Base-by-base conservation (phyloP, 1,140 invertebrate species). In the Dendrolimus punctatus region DNA sequence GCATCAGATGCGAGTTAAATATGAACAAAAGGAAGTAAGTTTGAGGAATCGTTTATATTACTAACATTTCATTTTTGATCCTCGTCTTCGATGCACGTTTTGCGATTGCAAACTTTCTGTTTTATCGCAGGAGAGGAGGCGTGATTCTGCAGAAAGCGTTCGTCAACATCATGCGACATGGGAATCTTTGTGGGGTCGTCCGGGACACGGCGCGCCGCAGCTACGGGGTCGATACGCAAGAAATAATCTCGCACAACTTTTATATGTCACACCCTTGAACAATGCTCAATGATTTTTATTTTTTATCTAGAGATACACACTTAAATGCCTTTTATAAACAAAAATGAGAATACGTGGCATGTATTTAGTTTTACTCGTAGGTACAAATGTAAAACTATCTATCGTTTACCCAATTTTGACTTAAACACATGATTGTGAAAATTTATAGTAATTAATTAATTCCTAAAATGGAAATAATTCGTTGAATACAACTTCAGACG, bases 131-230 rank as follows among this genome's bases (percentile, higher is more conserved):
- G 86, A 86, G 62, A 71, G 71, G 9, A 82, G 86, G 42, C 86
- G 87, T 36, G 85, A 88, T 56, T 92, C 92, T 45, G 85, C 88
- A 2, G 90, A 90, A 69, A 89, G 83, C 56, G 88, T 88, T 42
- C 77, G 80, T 23, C 85, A 80, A 46, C 92, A 93, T 65, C 92
- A 92, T 68, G 88, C 89, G 53, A 92, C 91, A 4, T 92, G 91
- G 91, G 87, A 84, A 36, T 88, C 85, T 6, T 83, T 93, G 54
- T 93, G 92, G 92, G 92, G 92, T 8, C 84, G 90, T 39, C 91
- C 91, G 5, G 92, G 92, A 6, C 90, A 92, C 67, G 91, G 92
- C 2, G 91, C 92, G 0, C 91, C 91, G 3, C 76, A 76, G 54
- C 68, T 60, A 38, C 65, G 75, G 0, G 83, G 83, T 8, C 66